These are phyloP conservation scores for Ctenochaetus hawaiiensis DNA, from an alignment of 2,797 vertebrate species.

Conservation along the genomic window DNA sequence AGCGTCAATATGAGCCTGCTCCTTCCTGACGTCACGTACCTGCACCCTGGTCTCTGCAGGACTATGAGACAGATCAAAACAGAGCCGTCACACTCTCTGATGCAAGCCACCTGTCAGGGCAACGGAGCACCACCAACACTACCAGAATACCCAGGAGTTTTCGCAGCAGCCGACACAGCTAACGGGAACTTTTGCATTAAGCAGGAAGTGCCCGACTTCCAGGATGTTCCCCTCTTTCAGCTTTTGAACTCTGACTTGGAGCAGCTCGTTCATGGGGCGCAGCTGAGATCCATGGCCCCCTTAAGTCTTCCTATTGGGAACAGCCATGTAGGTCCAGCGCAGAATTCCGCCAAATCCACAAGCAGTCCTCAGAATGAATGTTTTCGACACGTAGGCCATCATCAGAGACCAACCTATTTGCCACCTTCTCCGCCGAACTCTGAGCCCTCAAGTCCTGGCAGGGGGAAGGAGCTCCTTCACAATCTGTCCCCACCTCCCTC, in stretches of 20 bases:
- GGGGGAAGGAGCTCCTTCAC: slow-evolving; percentile 92
- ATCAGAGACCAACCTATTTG: slow-evolving; percentile 89
- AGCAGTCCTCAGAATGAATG: slow-evolving; percentile 84
- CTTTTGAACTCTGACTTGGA: slow-evolving; percentile 95
- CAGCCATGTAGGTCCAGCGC: slow-evolving; percentile 83
- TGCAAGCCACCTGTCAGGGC: slow-evolving; percentile 86
- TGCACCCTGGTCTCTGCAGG: slow-evolving; percentile 93
- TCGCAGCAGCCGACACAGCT: slow-evolving; percentile 84
- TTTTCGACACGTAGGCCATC: slow-evolving; percentile 84
- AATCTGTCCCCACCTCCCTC: slow-evolving; percentile 95
- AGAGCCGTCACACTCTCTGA: slow-evolving; percentile 88
- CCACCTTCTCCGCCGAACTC: slow-evolving; percentile 97
- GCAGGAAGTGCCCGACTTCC: slow-evolving; percentile 94
- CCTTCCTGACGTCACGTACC: slow-evolving; percentile 92
- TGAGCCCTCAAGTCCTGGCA: slow-evolving; percentile 94
- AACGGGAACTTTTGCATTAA: slow-evolving; percentile 91
- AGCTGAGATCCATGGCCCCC: slow-evolving; percentile 87
- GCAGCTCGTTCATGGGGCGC: slow-evolving; percentile 85
- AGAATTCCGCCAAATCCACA: slow-evolving; percentile 86
- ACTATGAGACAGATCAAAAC: slow-evolving; percentile 92
- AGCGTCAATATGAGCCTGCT: slow-evolving; percentile 98
- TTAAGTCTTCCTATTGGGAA: slow-evolving; percentile 86
- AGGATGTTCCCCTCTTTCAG: slow-evolving; percentile 94
- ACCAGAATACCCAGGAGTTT: slow-evolving; percentile 92
- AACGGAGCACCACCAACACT: slow-evolving; percentile 81